Conservation (phyloP, 2,888 invertebrate genomes). For the Cepaea hortensis region DNA sequence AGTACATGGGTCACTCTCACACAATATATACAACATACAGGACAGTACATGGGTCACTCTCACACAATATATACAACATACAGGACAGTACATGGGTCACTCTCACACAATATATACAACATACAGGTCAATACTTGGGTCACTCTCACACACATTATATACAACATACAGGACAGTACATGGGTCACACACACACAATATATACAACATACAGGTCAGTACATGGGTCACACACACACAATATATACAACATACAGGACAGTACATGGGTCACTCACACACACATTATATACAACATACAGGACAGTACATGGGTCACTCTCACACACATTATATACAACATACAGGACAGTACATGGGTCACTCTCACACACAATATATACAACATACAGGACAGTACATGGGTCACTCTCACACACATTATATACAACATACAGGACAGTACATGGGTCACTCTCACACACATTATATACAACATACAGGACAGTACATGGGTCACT, state of each 20-base stretch:
- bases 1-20: background rate
- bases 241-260: background rate
- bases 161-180: background rate
- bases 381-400: background rate
- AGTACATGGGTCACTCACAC: background rate
- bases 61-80: background rate
- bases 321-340: too few species aligned
- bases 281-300: background rate
- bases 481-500: background rate
- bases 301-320: background rate
- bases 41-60: background rate
- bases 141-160: background rate
- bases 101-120: background rate
- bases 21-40: background rate
- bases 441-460: background rate
- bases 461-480: background rate
- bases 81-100: background rate
- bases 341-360: background rate
- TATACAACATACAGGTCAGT: background rate
- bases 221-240: background rate
- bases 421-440: background rate
- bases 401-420: background rate
- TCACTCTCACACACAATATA: background rate
- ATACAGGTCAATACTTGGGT: background rate
- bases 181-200: too few species aligned